Conservation (phyloP, 2,113 vertebrate species). For the Hemiscyllium ocellatum region DNA sequence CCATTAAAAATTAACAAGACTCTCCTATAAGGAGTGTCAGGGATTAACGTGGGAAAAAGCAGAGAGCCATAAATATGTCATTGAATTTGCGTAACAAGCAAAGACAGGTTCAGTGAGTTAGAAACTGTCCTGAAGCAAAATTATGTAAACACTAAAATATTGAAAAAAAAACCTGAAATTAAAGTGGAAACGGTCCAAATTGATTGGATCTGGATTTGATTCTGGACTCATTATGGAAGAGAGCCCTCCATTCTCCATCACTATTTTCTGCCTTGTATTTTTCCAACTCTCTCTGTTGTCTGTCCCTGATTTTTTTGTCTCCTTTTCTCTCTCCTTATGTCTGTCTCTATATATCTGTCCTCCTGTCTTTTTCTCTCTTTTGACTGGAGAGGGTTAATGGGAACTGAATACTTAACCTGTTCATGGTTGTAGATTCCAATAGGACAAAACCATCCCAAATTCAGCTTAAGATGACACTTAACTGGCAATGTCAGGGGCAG, state of each 20-base stretch:
- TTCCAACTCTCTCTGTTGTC: background rate
- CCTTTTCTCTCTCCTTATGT: background rate
- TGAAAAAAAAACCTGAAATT: background rate
- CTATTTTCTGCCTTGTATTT: background rate
- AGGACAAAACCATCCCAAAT: background rate
- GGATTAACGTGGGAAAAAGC: background rate
- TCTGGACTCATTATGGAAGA: background rate
- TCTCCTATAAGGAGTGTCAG: background rate
- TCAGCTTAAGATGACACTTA: background rate
- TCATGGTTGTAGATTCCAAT: background rate
- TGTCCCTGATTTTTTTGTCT: background rate
- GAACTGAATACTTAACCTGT: background rate
- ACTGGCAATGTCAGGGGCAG: background rate
- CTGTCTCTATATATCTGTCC: background rate
- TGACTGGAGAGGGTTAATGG: background rate
- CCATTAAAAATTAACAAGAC: background rate
- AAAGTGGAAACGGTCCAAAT: background rate
- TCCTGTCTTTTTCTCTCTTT: background rate
- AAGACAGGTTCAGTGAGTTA: background rate
- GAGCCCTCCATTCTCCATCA: background rate
- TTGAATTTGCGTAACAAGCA: background rate
- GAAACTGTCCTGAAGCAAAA: background rate
- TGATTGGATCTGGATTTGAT: background rate
- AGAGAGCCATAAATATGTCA: background rate
- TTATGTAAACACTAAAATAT: background rate